Base-by-base conservation (phyloP, 53 echinoderm and acorn worm species). In the Paelopatides confundens region DNA sequence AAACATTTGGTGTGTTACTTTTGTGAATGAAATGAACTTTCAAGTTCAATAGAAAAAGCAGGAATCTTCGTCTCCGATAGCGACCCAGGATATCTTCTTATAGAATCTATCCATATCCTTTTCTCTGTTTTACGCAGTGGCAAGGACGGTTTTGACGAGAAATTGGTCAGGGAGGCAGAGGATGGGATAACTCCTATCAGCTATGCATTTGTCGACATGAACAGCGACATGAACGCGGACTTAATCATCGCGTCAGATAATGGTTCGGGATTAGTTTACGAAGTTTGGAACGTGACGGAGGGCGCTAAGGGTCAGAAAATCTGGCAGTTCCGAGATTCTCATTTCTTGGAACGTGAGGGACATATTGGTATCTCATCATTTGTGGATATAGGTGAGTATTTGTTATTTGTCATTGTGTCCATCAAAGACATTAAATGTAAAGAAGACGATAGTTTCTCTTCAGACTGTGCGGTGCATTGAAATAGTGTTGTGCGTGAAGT, bases 321-420 rank as follows among this genome's bases (percentile, higher is more conserved):
- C 2, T 74, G 74, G 74, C 2, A 27, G 18, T 14, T 40, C 13
- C 3, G 2, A 32, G 38, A 74, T 12, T 21, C 74, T 5, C 33
- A 35, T 21, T 23, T 35, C 21, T 13, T 14, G 23, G 34, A 54
- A 17, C 28, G 21, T 1, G 35, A 85, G 1, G 63, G 43, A 18
- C 89, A 91, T 74, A 65, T 96, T n/a, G 96, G 96, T 49, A 86
- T 91, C 24, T 96, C 96, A 0, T 74, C 94, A 5, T 96, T 94
- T 88, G 93, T 88, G 50, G 96, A 96, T 47, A 91, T 96, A 69
- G 87, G 96, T 96, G 88, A 93, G 94, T 74, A 21, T 43, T 4
- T 3, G 8, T n/a, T n/a, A n/a, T 12, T 12, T 43, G 4, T 43
- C 43, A 43, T 10, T 43, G 12, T 43, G 8, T 43, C n/a, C n/a